A percentile compares a stretch with the other conserved stretches of the same genome.
These are phyloP conservation scores for Phorcus lineatus DNA, from an alignment of 2,888 invertebrate genomes.

Conservation along the genomic window DNA sequence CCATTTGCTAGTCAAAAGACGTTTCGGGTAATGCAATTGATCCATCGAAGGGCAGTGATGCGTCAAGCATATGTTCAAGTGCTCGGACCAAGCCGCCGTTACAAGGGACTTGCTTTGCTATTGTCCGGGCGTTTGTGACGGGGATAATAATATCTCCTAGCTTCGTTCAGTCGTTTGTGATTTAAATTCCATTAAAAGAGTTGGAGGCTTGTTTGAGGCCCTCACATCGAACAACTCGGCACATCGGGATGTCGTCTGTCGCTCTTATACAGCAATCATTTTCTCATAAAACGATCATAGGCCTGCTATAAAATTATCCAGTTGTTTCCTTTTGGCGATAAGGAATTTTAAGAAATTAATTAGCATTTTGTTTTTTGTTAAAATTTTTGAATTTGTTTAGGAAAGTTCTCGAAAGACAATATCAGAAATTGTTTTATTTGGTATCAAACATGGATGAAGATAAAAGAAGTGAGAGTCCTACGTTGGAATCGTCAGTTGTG, in stretches of 20 bases:
- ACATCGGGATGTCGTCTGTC: not conserved
- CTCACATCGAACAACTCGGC: not conserved
- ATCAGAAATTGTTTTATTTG: too few species aligned
- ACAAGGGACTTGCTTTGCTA: not conserved
- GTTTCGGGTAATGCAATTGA: not conserved
- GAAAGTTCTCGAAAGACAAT: too few species aligned
- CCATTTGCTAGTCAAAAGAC: slow-evolving; percentile 19
- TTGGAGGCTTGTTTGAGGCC: not conserved
- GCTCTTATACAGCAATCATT: not conserved
- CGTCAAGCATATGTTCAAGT: slow-evolving; percentile 12
- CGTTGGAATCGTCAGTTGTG: not conserved
- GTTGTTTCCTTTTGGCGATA: too few species aligned
- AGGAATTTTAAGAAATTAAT: too few species aligned
- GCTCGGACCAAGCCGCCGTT: not conserved
- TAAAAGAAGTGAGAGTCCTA: not conserved
- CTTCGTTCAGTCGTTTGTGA: slow-evolving; percentile 9
- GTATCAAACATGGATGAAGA: not conserved
- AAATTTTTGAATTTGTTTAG: too few species aligned
- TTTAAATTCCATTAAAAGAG: slow-evolving; percentile 20
- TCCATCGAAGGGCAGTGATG: not conserved
- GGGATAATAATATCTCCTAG: not conserved
- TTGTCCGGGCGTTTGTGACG: slow-evolving; percentile 5
- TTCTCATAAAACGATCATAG: not conserved
- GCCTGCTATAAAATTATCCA: too few species aligned
- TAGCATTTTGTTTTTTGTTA: too few species aligned